phyloP scores from a whole-genome alignment of 2,113 vertebrate species.

The Hypanus sabinus region DNA sequence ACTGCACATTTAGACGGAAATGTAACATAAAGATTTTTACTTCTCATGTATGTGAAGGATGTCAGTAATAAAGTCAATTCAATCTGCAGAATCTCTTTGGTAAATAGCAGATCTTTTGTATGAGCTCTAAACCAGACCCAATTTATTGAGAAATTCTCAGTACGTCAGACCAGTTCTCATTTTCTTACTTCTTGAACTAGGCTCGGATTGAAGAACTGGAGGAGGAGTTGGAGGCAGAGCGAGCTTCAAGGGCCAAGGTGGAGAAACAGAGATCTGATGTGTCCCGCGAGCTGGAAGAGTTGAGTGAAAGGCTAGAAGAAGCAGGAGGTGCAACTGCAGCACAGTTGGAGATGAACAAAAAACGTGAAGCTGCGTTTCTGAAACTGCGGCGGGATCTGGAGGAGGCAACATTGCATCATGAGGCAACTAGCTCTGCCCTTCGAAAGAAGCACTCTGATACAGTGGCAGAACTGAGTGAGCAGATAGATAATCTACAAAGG shows the following conservation, averaged over 20 bases:
- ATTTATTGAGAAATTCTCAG: not conserved
- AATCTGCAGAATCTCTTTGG: too few relatives aligned
- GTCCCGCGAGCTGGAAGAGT: slow-evolving; percentile 80
- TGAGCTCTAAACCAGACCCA: not conserved
- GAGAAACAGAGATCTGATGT: slow-evolving; percentile 81
- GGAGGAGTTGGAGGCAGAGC: slow-evolving; percentile 83
- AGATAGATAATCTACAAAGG: slow-evolving; percentile 78
- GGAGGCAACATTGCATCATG: slow-evolving; percentile 74
- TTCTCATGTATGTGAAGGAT: too few relatives aligned
- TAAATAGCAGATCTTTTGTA: too few relatives aligned
- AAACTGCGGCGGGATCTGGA: slow-evolving; percentile 80
- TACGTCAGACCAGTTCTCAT: not conserved
- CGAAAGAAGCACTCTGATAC: slow-evolving; percentile 79
- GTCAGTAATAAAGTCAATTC: too few relatives aligned
- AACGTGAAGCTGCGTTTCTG: slow-evolving; percentile 71
- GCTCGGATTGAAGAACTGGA: slow-evolving; percentile 80
- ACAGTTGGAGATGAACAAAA: slow-evolving; percentile 80
- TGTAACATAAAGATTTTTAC: too few relatives aligned
- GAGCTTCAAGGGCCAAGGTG: slow-evolving; percentile 69
- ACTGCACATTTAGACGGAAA: too few relatives aligned
- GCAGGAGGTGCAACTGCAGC: slow-evolving; percentile 66
- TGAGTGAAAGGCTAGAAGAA: slow-evolving; percentile 82
- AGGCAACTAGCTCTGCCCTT: slow-evolving; percentile 63
- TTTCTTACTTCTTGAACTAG: slow-evolving; percentile 47
- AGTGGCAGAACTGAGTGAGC: slow-evolving; percentile 71